Evolutionary conservation across 1,140 invertebrate species (phyloP).

Genomic region (Oryzaephilus surinamensis): DNA sequence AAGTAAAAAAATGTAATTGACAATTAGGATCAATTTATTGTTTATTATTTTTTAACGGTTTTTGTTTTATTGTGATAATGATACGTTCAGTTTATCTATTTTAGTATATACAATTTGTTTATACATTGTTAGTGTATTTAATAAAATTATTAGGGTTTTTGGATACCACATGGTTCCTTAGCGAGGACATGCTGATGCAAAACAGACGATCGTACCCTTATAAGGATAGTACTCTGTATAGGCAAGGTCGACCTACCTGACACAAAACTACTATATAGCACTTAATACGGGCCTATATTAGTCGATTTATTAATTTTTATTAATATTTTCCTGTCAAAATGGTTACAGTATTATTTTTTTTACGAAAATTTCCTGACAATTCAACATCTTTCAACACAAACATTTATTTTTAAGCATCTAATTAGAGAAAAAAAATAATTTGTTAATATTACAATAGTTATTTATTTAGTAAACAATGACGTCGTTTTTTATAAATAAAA

Average conservation of each 20-base stretch:
- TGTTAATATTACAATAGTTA: too few relatives aligned
- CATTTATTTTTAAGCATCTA: not conserved
- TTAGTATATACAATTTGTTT: too few relatives aligned
- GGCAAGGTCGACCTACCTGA: constrained; percentile 20
- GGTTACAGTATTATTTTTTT: not conserved
- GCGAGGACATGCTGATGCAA: constrained; percentile 18
- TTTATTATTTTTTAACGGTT: not conserved
- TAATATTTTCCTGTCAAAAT: not conserved
- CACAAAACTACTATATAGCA: too few relatives aligned
- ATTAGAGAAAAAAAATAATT: not conserved
- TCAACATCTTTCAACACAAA: not conserved
- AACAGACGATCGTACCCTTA: constrained; percentile 20
- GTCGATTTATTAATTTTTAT: too few relatives aligned
- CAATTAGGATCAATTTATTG: not conserved
- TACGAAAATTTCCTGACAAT: not conserved
- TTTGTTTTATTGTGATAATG: not conserved
- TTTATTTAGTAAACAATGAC: too few relatives aligned
- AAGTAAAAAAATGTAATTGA: not conserved
- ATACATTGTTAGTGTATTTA: too few relatives aligned
- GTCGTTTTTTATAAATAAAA: too few relatives aligned
- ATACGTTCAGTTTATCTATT: not conserved
- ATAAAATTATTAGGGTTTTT: too few relatives aligned
- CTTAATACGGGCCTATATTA: too few relatives aligned
- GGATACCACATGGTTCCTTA: constrained; percentile 9
- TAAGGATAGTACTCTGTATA: constrained; percentile 17